These are phyloP conservation scores for Catocala sponsa DNA, from an alignment of 2,888 invertebrate genomes.

Conservation along the genomic window DNA sequence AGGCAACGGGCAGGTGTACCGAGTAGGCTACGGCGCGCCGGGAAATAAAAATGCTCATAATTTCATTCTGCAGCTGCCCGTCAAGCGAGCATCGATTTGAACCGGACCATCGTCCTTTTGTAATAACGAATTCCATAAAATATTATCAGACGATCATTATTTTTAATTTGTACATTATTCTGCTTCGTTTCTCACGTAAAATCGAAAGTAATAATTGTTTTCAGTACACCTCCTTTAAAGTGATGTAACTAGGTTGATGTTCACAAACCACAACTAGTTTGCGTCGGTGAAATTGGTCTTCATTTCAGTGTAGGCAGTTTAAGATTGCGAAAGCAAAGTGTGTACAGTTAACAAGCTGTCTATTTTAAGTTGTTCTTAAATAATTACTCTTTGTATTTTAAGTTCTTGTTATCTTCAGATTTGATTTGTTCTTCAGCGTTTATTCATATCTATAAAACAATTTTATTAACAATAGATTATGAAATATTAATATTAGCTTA, in stretches of 20 bases:
- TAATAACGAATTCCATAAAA: constrained; percentile 77
- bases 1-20: constrained; percentile 76
- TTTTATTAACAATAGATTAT: not conserved
- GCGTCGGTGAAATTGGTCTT: constrained; percentile 27
- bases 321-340: constrained; percentile 19
- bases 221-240: constrained; percentile 40
- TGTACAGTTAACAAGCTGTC: not conserved
- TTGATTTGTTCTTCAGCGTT: constrained; percentile 1
- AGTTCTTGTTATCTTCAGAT: constrained; percentile 1
- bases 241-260: constrained; percentile 18
- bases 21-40: constrained; percentile 52
- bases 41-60: constrained; percentile 86
- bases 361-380: constrained; percentile 5
- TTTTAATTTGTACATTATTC: constrained; percentile 68
- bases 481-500: constrained; percentile 15
- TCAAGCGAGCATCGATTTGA: constrained; percentile 80
- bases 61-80: constrained; percentile 86
- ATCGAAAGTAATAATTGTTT: constrained; percentile 53
- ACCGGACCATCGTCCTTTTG: constrained; percentile 74
- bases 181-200: constrained; percentile 58
- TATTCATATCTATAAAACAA: not conserved
- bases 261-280: constrained; percentile 28
- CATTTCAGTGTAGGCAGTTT: constrained; percentile 23
- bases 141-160: constrained; percentile 75
- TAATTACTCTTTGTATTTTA: not conserved